Percentiles rank a stretch among this genome's conserved stretches.
These are phyloP conservation scores for Aphis craccivora DNA, from an alignment of 1,140 invertebrate genomes.

Conservation along the genomic window DNA sequence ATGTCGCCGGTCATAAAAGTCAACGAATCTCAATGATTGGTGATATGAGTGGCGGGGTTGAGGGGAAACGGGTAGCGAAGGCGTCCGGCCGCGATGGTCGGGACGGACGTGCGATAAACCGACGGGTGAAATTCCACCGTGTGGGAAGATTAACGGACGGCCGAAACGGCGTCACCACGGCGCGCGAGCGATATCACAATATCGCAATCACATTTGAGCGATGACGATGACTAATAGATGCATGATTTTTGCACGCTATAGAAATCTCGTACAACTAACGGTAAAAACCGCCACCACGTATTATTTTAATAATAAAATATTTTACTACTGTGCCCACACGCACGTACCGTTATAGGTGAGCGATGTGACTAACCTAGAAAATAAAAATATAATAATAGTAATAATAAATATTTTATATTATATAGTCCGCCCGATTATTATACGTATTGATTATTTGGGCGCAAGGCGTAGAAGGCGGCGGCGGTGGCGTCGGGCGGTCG, in stretches of 20 bases:
- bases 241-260: not conserved
- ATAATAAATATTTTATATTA: not conserved
- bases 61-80: too few relatives aligned
- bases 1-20: not conserved
- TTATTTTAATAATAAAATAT: not conserved
- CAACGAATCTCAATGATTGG: not conserved
- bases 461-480: not conserved
- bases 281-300: not conserved
- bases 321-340: not conserved
- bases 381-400: not conserved
- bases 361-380: slow-evolving; percentile 47
- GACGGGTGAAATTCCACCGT: not conserved
- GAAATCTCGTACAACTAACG: not conserved
- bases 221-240: not conserved
- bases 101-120: not conserved
- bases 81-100: not conserved
- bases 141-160: not conserved
- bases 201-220: not conserved
- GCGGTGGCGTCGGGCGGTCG: slow-evolving; percentile 11
- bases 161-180: not conserved
- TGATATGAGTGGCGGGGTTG: not conserved
- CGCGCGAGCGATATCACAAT: not conserved
- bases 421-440: slow-evolving; percentile 40
- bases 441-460: slow-evolving; percentile 55
- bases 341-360: not conserved